These are phyloP conservation scores for Aurelia aurita complex sp. Pacific DNA, from an alignment of 30 jellyfish, hydroid and myxozoan species.

Conservation along the genomic window DNA sequence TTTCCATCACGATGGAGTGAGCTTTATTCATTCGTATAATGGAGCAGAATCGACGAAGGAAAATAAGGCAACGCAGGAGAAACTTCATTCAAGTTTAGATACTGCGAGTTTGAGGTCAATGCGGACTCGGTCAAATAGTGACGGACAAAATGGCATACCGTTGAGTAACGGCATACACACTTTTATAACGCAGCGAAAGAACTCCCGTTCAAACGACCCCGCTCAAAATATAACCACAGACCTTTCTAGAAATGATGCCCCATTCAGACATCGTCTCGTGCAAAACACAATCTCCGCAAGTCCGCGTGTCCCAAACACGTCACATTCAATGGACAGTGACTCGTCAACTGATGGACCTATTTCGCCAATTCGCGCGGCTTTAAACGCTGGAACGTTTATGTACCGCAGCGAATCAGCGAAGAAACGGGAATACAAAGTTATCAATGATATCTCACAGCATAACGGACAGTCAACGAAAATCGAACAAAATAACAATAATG, in stretches of 20 bases:
- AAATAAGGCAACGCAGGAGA: not conserved
- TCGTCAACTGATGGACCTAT: constrained; percentile 8
- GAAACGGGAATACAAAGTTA: not conserved
- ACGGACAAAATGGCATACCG: constrained; percentile 34
- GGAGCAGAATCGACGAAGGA: constrained; percentile 23
- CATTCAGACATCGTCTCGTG: not conserved
- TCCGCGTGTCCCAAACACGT: not conserved
- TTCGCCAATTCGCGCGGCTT: constrained; percentile 66
- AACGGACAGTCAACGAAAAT: not conserved
- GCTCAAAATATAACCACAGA: not conserved
- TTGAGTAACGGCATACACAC: constrained; percentile 57
- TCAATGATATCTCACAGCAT: not conserved
- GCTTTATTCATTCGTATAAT: constrained; percentile 26
- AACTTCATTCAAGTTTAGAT: constrained; percentile 46
- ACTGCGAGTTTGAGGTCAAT: constrained; percentile 19
- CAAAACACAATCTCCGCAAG: not conserved
- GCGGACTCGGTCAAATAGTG: constrained; percentile 33
- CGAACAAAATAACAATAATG: constrained; percentile 25
- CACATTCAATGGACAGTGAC: constrained; percentile 9
- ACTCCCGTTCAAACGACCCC: constrained; percentile 2
- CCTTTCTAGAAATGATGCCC: not conserved
- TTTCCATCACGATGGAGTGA: not conserved
- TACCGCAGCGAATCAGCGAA: constrained; percentile 38
- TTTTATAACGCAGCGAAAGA: constrained; percentile 36
- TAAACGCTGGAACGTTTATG: constrained; percentile 49